Base-by-base conservation (phyloP, 30 jellyfish, hydroid and myxozoan genomes). In the Calvadosia cruxmelitensis region DNA sequence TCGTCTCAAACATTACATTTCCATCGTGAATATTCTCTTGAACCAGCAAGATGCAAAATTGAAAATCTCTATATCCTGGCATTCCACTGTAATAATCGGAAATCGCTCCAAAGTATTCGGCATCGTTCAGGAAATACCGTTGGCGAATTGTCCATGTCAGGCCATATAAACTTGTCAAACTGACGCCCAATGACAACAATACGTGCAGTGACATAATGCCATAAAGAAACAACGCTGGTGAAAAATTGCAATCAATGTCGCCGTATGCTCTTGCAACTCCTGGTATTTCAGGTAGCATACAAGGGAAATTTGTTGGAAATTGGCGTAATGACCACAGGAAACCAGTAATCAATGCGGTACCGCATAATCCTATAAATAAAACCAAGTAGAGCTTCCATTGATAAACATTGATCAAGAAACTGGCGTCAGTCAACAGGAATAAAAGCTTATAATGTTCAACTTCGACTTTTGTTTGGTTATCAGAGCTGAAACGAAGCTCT, bases 51-150 rank as follows among this genome's bases (percentile, higher is more conserved):
- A 84, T 75, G 48, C 95, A 84, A 65, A 84, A 66, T 53, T 67
- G 84, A 68, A 84, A 78, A 34, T 84, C 95, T 10, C 50, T 32
- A 53, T 68, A 84, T 27, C 95, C 91, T 15, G 95, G 95, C 86
- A 84, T 69, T 0, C 95, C 95, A 16, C 84, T 82, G 73, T 75
- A 78, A 62, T 84, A 84, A 33, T 84, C 92, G 24, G 84, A 72
- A 0, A 82, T 61, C 27, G 84, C 72, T 0, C 95, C 95, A 48
- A 84, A 73, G 29, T 61, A 27, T 26, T 76, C 84, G 48, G 77
- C 76, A 49, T 51, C 50, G 35, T 51, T 61, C 0, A 66, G 61
- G 64, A 75, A 68, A 29, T 71, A 33, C 29, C 69, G 68, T 23
- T 71, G 80, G 3, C 91, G 76, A 1, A 71, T 27, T 79, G 72